Conservation (phyloP, 2,797 vertebrate species). For the Catharus ustulatus region DNA sequence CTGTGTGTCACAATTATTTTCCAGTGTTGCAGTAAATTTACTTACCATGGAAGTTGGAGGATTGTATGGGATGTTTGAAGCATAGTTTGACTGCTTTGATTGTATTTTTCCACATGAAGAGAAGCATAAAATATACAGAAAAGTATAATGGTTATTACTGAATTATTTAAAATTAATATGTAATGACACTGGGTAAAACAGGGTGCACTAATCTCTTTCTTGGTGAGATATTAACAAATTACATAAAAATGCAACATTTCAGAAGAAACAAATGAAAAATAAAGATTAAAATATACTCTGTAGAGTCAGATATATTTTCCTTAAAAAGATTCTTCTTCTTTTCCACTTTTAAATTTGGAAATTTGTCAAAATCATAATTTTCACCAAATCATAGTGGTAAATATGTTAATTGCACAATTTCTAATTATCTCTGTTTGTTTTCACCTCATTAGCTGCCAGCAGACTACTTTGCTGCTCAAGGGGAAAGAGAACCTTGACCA, state of each 20-base stretch:
- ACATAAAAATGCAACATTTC: not conserved
- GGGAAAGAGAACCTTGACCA: slow-evolving; percentile 38
- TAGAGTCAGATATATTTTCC: not conserved
- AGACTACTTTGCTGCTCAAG: not conserved
- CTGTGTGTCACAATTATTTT: not conserved
- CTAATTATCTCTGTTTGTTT: slow-evolving; percentile 27
- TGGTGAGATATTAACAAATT: not conserved
- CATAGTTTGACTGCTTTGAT: not conserved
- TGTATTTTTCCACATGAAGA: not conserved
- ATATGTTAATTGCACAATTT: slow-evolving; percentile 4
- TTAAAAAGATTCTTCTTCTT: not conserved
- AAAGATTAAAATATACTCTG: not conserved
- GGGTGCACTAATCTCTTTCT: not conserved
- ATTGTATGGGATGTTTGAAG: not conserved
- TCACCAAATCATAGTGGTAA: not conserved
- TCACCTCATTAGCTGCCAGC: slow-evolving; percentile 42
- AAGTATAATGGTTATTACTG: not conserved
- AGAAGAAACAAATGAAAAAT: not conserved
- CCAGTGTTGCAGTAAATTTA: not conserved
- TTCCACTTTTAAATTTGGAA: not conserved
- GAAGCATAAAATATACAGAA: not conserved
- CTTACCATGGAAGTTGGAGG: not conserved
- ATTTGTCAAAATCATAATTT: not conserved
- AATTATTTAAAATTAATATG: not conserved
- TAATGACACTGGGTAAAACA: not conserved